Evolutionary conservation across 2,888 invertebrate species (phyloP).

Genomic region (Drosophila robusta): DNA sequence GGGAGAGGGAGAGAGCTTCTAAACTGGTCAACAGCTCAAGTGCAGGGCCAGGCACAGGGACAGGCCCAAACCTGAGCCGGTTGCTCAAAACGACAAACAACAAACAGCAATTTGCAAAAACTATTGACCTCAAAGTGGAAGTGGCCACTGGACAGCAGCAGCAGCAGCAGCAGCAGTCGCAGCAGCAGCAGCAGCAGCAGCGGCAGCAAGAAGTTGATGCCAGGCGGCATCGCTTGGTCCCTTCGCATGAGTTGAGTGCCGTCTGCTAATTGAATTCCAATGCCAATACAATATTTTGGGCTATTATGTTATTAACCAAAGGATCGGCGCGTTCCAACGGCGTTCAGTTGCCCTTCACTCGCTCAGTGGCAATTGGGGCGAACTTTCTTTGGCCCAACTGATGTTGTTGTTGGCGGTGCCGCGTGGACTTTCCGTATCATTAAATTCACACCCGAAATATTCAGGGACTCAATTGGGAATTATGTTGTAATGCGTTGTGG

Average conservation of each 20-base stretch:
- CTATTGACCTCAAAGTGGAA: slow-evolving; percentile 75
- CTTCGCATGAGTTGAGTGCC: slow-evolving; percentile 56
- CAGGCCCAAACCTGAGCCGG: slow-evolving; percentile 50
- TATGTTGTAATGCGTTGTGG: slow-evolving; percentile 81
- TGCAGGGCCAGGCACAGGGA: slow-evolving; percentile 35
- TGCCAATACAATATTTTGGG: slow-evolving; percentile 76
- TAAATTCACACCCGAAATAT: slow-evolving; percentile 74
- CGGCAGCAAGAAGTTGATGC: slow-evolving; percentile 14
- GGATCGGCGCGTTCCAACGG: slow-evolving; percentile 47
- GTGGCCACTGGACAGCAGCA: slow-evolving; percentile 41
- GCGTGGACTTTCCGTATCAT: slow-evolving; percentile 57
- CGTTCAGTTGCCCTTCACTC: slow-evolving; percentile 52
- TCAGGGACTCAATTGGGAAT: slow-evolving; percentile 61
- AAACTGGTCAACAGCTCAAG: slow-evolving; percentile 57
- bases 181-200: slow-evolving; percentile 7
- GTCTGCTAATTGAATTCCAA: slow-evolving; percentile 77
- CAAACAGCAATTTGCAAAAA: slow-evolving; percentile 68
- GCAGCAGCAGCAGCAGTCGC: not conserved
- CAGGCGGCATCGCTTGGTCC: slow-evolving; percentile 30
- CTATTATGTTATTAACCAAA: slow-evolving; percentile 78
- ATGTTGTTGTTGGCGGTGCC: slow-evolving; percentile 26
- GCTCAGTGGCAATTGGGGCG: slow-evolving; percentile 56
- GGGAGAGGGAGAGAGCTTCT: slow-evolving; percentile 13
- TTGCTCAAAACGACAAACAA: slow-evolving; percentile 61
- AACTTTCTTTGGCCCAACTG: slow-evolving; percentile 64